Percentiles rank a stretch among this genome's conserved stretches.
phyloP scores from a whole-genome alignment of 2,888 invertebrate species.

The Octodonta nipae region DNA sequence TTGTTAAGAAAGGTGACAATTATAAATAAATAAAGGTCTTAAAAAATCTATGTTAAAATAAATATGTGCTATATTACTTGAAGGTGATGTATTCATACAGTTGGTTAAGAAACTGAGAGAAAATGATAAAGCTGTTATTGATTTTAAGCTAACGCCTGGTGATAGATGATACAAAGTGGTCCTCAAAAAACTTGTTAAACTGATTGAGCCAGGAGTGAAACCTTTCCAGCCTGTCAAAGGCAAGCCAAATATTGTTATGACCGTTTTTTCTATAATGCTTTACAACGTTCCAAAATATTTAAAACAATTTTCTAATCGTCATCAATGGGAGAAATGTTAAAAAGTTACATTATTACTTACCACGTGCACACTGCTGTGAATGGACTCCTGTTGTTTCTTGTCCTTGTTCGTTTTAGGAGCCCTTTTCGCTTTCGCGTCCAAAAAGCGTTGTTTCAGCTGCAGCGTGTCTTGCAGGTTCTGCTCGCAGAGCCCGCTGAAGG shows the following conservation, averaged over 20 bases:
- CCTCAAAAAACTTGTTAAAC: no score
- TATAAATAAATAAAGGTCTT: no score
- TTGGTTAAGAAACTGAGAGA: conserved; percentile 90
- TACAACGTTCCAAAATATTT: no score
- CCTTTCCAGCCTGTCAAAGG: conserved; percentile 93
- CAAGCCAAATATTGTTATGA: conserved; percentile 91
- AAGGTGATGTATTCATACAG: conserved; percentile 93
- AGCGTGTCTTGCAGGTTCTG: conserved; percentile 83
- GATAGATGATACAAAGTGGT: conserved; percentile 99
- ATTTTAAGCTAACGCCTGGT: conserved; percentile 98
- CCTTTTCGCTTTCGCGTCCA: conserved; percentile 81
- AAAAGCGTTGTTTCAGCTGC: conserved; percentile 74
- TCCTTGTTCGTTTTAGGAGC: conserved; percentile 69
- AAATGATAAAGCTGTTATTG: conserved; percentile 93
- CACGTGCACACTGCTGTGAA: conserved; percentile 66
- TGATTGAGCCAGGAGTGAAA: conserved; percentile 95
- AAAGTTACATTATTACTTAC: conserved; percentile 40
- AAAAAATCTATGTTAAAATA: conserved; percentile 99
- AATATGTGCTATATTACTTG: conserved; percentile 90
- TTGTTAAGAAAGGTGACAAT: no score
- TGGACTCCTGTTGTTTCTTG: conserved; percentile 44
- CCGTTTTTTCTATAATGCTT: no score
- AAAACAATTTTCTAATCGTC: no score
- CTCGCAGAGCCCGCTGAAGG: conserved; percentile 75
- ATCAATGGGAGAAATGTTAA: no score